phyloP scores from a whole-genome alignment of 2,113 vertebrate genomes.

The Leucosticte australis region DNA sequence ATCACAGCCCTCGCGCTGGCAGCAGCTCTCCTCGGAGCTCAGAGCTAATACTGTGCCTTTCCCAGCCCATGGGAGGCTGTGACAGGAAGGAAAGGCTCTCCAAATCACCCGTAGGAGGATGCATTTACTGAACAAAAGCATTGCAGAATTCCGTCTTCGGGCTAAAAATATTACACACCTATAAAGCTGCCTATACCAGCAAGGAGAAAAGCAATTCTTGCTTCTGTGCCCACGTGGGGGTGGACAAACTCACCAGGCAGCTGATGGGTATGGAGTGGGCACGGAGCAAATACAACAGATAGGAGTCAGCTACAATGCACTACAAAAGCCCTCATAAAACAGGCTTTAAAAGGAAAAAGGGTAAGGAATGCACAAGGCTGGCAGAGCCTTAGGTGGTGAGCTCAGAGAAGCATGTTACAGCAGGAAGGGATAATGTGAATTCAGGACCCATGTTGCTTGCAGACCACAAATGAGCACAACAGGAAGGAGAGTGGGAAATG shows the following conservation, averaged over 20 bases:
- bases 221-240: not conserved
- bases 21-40: not conserved
- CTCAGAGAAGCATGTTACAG: not conserved
- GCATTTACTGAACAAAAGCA: not conserved
- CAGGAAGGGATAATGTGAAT: not conserved
- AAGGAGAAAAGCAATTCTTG: not conserved
- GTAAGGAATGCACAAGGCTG: not conserved
- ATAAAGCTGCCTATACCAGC: not conserved
- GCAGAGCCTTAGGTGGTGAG: not conserved
- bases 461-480: not conserved
- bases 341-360: not conserved
- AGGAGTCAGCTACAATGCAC: not conserved
- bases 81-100: not conserved
- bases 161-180: slow-evolving; percentile 15
- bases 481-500: not conserved
- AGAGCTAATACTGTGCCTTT: not conserved
- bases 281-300: not conserved
- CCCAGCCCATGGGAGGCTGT: not conserved
- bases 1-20: not conserved
- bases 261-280: not conserved
- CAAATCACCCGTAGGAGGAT: not conserved
- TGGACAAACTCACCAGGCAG: not conserved
- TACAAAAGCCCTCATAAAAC: not conserved
- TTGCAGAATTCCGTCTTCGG: not conserved
- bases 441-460: not conserved